Conservation (phyloP, 2,888 invertebrate species). For the Neelides folsomi region DNA sequence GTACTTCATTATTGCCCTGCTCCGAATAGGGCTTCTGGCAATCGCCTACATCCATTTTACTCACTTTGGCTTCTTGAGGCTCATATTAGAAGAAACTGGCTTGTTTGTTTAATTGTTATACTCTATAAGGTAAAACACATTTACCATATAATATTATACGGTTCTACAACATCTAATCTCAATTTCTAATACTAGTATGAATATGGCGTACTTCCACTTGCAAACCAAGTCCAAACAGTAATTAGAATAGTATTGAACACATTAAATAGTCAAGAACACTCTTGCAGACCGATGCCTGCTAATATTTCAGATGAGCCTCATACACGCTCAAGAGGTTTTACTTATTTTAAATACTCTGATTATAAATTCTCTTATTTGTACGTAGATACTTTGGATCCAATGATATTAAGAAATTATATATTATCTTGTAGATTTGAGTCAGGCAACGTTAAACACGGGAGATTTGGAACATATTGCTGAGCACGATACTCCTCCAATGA, state of each 20-base stretch:
- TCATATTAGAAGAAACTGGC: constrained; percentile 78
- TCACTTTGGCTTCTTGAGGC: constrained; percentile 79
- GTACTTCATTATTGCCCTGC: constrained; percentile 72
- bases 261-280: constrained; percentile 78
- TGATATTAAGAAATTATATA: too few relatives aligned
- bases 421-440: constrained; percentile 12
- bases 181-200: constrained; percentile 37
- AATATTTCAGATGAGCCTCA: constrained; percentile 60
- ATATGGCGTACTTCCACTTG: constrained; percentile 39
- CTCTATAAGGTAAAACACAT: constrained; percentile 88
- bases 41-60: constrained; percentile 51
- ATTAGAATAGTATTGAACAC: constrained; percentile 84
- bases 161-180: not conserved
- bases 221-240: constrained; percentile 57
- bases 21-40: constrained; percentile 46
- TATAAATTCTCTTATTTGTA: not conserved
- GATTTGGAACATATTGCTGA: constrained; percentile 31
- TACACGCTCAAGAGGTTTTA: constrained; percentile 48
- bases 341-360: not conserved
- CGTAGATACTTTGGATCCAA: too few relatives aligned
- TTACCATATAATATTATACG: not conserved
- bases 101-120: constrained; percentile 79
- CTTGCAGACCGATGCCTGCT: constrained; percentile 71
- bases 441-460: constrained; percentile 14
- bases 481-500: constrained; percentile 30